Evolutionary conservation across 2,888 invertebrate species (phyloP), one percentile per base, ranked within the genome.

Genomic region (Anoplius nigerrimus): DNA sequence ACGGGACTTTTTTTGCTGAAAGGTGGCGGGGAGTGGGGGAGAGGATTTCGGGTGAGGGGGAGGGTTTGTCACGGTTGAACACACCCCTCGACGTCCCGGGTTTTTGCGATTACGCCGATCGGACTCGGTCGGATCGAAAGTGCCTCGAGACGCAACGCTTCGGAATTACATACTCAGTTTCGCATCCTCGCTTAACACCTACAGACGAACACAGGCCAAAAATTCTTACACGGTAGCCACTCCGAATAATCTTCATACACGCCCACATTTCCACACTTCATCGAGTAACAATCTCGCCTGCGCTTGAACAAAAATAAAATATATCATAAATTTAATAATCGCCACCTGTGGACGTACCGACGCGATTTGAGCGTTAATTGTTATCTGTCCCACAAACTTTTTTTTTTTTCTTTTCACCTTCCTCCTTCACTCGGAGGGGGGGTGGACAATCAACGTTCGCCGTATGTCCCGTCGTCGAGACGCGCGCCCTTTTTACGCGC

Each of bases 281-380:
- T 21, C 21, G 42, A n/a, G 58, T 72, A 60, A 66, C 52, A 57
- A 66, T 45, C 56, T 62, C 58, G 62, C 62, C 68, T 64, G 69
- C 71, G 64, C 22, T 57, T 24, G 53, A 72, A 70, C 60, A 62
- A 66, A 71, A 77, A 78, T 77, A 78, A 77, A 78, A 75, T 78
- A 78, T 24, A 75, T 71, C 55, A 61, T 75, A 77, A 77, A 77
- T 78, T 68, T 75, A 77, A 75, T 78, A 71, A 56, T 45, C 16
- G 27, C 55, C 16, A 34, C 2, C 34, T 34, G 34, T 34, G 34
- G 34, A 34, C 34, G 8, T 34, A n/a, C 11, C 34, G 34, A 34
- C 34, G 34, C 11, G n/a, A 34, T n/a, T 16, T 34, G 27, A 15
- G 15, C 11, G n/a, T 2, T 16, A 55, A 55, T 55, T 16, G 27